A percentile compares a stretch with the other conserved stretches of the same genome.
phyloP scores from a whole-genome alignment of 2,113 vertebrate genomes.

The Podiceps cristatus region DNA sequence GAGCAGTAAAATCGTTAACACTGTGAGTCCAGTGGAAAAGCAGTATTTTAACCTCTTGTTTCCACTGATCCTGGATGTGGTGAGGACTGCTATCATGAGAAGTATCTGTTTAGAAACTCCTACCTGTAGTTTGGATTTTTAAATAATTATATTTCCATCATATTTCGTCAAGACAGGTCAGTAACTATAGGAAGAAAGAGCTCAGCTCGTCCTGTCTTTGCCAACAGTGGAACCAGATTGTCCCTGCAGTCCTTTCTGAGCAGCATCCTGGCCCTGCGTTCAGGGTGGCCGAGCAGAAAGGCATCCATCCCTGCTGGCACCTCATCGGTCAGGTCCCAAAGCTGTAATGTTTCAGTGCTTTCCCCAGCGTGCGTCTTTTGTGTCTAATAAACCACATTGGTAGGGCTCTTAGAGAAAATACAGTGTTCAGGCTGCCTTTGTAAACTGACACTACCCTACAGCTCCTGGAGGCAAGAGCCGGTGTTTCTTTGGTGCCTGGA shows the following conservation, averaged over 20 bases:
- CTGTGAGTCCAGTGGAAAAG: neutral
- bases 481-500: neutral
- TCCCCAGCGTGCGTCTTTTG: neutral
- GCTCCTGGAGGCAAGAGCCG: neutral
- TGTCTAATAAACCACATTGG: neutral
- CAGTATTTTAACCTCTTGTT: neutral
- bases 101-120: neutral
- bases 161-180: neutral
- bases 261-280: accelerated
- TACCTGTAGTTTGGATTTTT: neutral
- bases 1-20: neutral
- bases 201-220: neutral
- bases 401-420: neutral
- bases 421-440: neutral
- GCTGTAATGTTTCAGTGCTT: neutral
- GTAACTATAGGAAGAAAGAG: neutral
- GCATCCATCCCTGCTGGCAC: neutral
- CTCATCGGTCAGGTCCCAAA: neutral
- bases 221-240: neutral
- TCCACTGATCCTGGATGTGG: neutral
- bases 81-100: accelerated
- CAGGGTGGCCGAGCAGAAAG: neutral
- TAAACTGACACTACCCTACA: neutral
- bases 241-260: neutral
- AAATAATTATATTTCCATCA: accelerated